These are phyloP conservation scores for Drosophila rubida DNA, from an alignment of 2,888 invertebrate species.

Conservation along the genomic window DNA sequence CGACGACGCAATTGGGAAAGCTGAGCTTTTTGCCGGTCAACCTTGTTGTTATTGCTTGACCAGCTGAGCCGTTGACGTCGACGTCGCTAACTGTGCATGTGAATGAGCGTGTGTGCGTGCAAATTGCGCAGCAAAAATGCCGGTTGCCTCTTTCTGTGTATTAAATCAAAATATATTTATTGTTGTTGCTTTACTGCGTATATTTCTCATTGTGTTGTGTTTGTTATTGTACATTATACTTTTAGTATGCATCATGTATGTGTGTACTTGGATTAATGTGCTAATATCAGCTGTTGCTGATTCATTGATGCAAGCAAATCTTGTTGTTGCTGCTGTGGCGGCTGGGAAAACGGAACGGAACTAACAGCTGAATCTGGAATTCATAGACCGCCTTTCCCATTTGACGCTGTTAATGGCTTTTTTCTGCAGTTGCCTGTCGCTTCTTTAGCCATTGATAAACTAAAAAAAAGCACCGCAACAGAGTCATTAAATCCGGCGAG, in stretches of 20 bases:
- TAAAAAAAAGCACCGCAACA: slow-evolving; percentile 67
- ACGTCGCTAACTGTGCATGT: neutral
- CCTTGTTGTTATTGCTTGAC: slow-evolving; percentile 69
- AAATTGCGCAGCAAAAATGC: slow-evolving; percentile 77
- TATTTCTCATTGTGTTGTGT: slow-evolving; percentile 11
- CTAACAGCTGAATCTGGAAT: slow-evolving; percentile 22
- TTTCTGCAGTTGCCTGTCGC: slow-evolving; percentile 18
- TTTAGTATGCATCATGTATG: neutral
- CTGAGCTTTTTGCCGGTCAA: slow-evolving; percentile 68
- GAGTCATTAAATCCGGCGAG: slow-evolving; percentile 82
- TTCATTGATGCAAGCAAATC: slow-evolving; percentile 19
- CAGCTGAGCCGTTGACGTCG: slow-evolving; percentile 61
- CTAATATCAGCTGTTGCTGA: slow-evolving; percentile 30
- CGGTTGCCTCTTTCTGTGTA: slow-evolving; percentile 52
- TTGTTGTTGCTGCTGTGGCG: neutral
- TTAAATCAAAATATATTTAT: slow-evolving; percentile 38
- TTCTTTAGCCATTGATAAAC: slow-evolving; percentile 67
- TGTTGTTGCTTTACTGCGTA: slow-evolving; percentile 16
- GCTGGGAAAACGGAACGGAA: slow-evolving; percentile 31
- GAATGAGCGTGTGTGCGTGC: slow-evolving; percentile 24
- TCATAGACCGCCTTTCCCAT: slow-evolving; percentile 29
- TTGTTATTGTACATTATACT: slow-evolving; percentile 5
- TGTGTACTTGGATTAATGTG: slow-evolving; percentile 11
- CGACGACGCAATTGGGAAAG: slow-evolving; percentile 77
- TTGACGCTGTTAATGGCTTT: slow-evolving; percentile 31